Percentiles rank a stretch among this genome's conserved stretches.
phyloP scores from a whole-genome alignment of 2,888 invertebrate species.

The Synergus gifuensis region DNA sequence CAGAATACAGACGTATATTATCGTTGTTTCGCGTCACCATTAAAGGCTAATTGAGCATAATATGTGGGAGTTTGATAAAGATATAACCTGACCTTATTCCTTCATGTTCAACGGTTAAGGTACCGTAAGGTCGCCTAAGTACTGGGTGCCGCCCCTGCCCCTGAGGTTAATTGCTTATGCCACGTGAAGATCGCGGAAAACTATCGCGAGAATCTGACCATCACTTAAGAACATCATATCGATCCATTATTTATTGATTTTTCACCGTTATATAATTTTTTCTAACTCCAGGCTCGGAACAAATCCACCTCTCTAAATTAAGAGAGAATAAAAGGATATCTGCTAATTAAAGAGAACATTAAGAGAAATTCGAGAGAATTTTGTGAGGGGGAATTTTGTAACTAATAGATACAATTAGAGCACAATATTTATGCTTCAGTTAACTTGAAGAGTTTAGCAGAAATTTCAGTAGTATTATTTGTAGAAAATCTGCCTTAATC shows the following conservation, averaged over 20 bases:
- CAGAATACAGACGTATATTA: conserved; percentile 32
- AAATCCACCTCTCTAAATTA: too few relatives aligned
- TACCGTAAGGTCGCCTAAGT: conserved; percentile 45
- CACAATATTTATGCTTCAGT: not conserved
- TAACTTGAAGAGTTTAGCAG: not conserved
- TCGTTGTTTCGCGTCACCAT: conserved; percentile 43
- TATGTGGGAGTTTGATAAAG: conserved; percentile 59
- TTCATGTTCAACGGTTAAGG: conserved; percentile 43
- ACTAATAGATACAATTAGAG: not conserved
- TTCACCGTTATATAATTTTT: not conserved
- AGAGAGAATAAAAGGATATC: too few relatives aligned
- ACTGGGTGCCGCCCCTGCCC: conserved; percentile 25
- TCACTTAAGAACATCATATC: not conserved
- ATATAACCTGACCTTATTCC: conserved; percentile 46
- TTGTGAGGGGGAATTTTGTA: too few relatives aligned
- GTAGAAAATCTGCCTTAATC: not conserved
- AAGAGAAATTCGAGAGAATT: too few relatives aligned
- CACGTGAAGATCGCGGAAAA: conserved; percentile 14
- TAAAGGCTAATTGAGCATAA: conserved; percentile 56
- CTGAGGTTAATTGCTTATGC: conserved; percentile 23
- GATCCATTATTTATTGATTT: not conserved
- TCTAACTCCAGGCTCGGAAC: too few relatives aligned
- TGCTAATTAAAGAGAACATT: too few relatives aligned
- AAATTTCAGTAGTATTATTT: not conserved
- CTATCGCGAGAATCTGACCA: not conserved